Evolutionary conservation across 2,888 invertebrate genomes (phyloP).

Genomic region (Plebejus anna): DNA sequence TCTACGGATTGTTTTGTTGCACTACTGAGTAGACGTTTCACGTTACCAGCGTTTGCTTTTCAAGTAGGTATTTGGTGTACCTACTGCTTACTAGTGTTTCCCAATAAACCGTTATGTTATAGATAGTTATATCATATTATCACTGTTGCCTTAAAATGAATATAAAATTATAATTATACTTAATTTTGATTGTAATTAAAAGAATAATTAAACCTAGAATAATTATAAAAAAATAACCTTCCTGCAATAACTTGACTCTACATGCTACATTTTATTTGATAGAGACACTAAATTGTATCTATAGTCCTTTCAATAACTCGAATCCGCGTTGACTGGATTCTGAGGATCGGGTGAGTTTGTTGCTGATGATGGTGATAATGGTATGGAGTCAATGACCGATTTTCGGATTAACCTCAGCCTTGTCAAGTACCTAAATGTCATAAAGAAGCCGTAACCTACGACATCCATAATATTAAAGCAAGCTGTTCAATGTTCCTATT

Average conservation of each 20-base stretch:
- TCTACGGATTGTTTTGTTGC: conserved; percentile 27
- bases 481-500: not conserved
- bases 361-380: not conserved
- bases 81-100: not conserved
- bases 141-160: too few relatives aligned
- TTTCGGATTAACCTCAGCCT: not conserved
- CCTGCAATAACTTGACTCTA: too few relatives aligned
- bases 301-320: not conserved
- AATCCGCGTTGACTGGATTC: not conserved
- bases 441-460: conserved; percentile 17
- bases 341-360: not conserved
- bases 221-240: not conserved
- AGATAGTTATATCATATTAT: too few relatives aligned
- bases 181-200: too few relatives aligned
- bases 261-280: too few relatives aligned
- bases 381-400: not conserved
- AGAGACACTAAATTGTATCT: not conserved
- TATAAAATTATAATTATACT: too few relatives aligned
- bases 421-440: not conserved
- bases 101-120: too few relatives aligned
- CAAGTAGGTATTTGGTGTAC: not conserved
- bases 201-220: too few relatives aligned
- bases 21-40: not conserved
- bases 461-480: conserved; percentile 3
- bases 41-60: not conserved